Conservation (phyloP, 2,888 invertebrate species). For the Lagria hirta region DNA sequence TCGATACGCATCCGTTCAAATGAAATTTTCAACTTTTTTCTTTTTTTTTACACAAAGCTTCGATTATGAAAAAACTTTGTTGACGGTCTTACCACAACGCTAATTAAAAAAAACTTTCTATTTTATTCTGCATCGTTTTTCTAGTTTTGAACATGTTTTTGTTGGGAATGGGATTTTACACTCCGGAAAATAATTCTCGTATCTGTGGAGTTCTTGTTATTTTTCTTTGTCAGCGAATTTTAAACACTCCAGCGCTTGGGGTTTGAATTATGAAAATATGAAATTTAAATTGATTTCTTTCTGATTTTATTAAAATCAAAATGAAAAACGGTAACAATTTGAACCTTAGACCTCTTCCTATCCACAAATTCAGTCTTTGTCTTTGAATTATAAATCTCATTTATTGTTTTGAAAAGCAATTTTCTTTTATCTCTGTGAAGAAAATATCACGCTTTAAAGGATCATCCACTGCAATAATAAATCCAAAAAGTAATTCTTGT, state of each 20-base stretch:
- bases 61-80: constrained; percentile 13
- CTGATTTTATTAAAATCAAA: constrained; percentile 11
- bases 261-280: too few relatives aligned
- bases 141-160: background rate
- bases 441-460: constrained; percentile 8
- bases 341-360: constrained; percentile 1
- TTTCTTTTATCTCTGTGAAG: constrained; percentile 7
- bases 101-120: constrained; percentile 10
- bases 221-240: too few relatives aligned
- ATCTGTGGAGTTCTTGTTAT: too few relatives aligned
- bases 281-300: too few relatives aligned
- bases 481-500: too few relatives aligned
- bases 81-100: constrained; percentile 2
- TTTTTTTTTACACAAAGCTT: too few relatives aligned
- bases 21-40: constrained; percentile 5
- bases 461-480: too few relatives aligned
- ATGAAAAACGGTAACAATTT: constrained; percentile 13
- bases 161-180: background rate
- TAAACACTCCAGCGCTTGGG: too few relatives aligned
- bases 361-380: constrained; percentile 12
- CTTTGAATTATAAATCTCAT: constrained; percentile 10
- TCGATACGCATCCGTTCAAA: constrained; percentile 5
- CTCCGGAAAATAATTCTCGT: too few relatives aligned
- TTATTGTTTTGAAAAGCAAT: constrained; percentile 7
- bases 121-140: constrained; percentile 6